Base-by-base conservation (phyloP, 2,113 vertebrate species). In the Patagioenas fasciata region DNA sequence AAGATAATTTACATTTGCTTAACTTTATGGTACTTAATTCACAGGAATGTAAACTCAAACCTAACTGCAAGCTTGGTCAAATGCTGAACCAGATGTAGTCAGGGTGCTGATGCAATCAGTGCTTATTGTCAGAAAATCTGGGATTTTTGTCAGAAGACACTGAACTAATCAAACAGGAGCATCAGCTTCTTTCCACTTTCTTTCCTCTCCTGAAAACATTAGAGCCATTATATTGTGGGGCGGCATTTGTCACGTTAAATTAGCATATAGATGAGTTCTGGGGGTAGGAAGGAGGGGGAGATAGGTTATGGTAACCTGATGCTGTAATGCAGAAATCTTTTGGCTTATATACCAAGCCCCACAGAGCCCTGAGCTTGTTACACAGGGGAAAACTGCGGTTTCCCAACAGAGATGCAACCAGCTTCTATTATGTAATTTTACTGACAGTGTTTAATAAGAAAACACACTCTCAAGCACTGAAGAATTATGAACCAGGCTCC, bases 201-300 rank as follows among this genome's bases (percentile, higher is more conserved):
- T 80, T 96, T 88, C 84, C 26, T 97, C 93, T 96, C 94, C 95
- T 96, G 95, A 95, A 98, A 98, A 98, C 96, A 96, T 97, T 95
- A 97, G 88, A 92, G 96, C 95, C 94, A 98, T 98, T 98, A 98
- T 97, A 97, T 96, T 97, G 97, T 96, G 91, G 98, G 97, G 96
- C 71, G 57, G 97, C 94, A 96, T 98, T 97, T 98, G 97, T 97
- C 97, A 97, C 73, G 88, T 97, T 96, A 97, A 98, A 98, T 98
- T 98, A 98, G 98, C 98, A 98, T 98, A 98, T 98, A 98, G 98
- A 98, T 98, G 97, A 98, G 98, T 98, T 98, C 95, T 98, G 97
- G 96, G 97, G 97, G 96, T 96, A 97, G 93, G 91, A 97, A 96
- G 96, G 95, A 95, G 94, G 95, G 94, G 93, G 96, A 96, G 97